Percentiles rank a stretch among this genome's conserved stretches.
phyloP scores from a whole-genome alignment of 1,140 invertebrate species.

The Lepidotrigona ventralis region DNA sequence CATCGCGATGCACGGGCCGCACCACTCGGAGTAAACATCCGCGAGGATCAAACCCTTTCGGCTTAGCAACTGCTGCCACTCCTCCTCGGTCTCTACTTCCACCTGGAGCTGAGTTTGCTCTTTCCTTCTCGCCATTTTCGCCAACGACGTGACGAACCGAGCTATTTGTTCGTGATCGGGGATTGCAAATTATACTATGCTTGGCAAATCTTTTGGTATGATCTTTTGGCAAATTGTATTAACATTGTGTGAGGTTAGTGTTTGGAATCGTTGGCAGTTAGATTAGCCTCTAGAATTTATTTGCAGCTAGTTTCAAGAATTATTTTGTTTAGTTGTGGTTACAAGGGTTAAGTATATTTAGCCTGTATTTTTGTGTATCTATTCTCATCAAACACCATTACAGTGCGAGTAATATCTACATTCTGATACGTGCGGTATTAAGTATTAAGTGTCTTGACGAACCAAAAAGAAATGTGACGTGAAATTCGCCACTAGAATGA shows the following conservation, averaged over 20 bases:
- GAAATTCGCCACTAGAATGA: too few species aligned
- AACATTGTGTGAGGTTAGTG: background rate
- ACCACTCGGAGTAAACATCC: constrained; percentile 94
- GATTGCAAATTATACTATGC: too few species aligned
- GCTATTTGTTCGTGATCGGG: background rate
- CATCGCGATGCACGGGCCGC: constrained; percentile 92
- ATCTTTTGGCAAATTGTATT: too few species aligned
- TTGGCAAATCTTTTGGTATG: too few species aligned
- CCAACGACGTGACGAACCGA: background rate
- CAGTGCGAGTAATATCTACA: too few species aligned
- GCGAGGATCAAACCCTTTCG: constrained; percentile 89
- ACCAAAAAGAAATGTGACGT: too few species aligned
- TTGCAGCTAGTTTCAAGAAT: background rate
- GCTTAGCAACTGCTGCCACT: constrained; percentile 89
- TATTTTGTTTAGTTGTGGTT: too few species aligned
- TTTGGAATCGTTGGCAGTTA: background rate
- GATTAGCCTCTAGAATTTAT: background rate
- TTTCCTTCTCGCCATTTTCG: constrained; percentile 75
- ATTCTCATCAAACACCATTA: too few species aligned
- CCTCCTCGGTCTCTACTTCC: constrained; percentile 88
- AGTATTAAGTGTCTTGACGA: too few species aligned
- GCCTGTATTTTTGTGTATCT: too few species aligned
- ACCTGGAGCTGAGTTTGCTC: constrained; percentile 85
- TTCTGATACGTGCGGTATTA: too few species aligned
- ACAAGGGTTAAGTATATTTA: too few species aligned